phyloP scores from a whole-genome alignment of 2,888 invertebrate genomes.

The Meiosimyza decipiens region DNA sequence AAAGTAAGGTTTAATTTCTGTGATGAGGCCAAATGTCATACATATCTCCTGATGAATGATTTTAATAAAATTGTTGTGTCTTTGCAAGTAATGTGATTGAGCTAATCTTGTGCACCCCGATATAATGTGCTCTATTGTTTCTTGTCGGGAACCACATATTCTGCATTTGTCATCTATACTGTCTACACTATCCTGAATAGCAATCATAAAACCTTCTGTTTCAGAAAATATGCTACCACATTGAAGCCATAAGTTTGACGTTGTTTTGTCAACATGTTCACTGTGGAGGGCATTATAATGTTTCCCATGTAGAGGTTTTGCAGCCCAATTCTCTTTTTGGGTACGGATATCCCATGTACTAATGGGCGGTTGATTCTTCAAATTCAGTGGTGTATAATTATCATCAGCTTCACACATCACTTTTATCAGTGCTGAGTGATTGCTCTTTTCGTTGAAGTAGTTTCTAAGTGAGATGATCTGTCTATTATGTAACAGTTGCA shows the following conservation, averaged over 20 bases:
- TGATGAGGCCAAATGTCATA: no score
- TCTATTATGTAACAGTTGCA: background rate
- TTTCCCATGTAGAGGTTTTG: no score
- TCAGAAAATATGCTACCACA: constrained; percentile 7
- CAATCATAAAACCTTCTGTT: constrained; percentile 3
- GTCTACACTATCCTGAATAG: background rate
- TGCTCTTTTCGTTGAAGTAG: background rate
- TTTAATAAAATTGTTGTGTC: background rate
- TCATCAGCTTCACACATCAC: no score
- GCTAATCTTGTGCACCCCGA: background rate
- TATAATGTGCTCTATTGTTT: constrained; percentile 16
- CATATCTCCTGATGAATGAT: no score
- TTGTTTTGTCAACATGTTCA: no score
- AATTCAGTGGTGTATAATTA: no score
- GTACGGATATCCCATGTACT: no score
- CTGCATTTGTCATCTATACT: constrained; percentile 3
- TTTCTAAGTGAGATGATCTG: background rate
- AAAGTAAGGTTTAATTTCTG: no score
- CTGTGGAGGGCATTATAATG: no score
- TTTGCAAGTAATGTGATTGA: background rate
- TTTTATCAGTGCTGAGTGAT: no score
- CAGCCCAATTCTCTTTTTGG: no score
- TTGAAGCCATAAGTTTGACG: constrained; percentile 3
- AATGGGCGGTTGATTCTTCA: no score
- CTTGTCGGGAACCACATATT: background rate